Base-by-base conservation (phyloP, 2,113 vertebrate genomes). In the Dolichotis patagonum region DNA sequence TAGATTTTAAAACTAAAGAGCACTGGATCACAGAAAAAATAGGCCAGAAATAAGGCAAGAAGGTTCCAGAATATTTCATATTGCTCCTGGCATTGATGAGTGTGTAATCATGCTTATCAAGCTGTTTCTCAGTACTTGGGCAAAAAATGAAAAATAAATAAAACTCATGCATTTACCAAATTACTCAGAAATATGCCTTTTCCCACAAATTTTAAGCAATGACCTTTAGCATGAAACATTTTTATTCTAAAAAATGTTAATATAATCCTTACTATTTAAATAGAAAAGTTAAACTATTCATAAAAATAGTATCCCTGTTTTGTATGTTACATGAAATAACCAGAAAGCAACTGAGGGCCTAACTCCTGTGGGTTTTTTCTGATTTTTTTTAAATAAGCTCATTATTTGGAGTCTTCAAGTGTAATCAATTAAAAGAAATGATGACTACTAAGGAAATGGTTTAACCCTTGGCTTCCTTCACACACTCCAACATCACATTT, bases 241-340 rank as follows among this genome's bases (percentile, higher is more conserved):
- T 84, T 94, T 62, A 78, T 67, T 91, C 30, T 46, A 65, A 54
- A 91, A 96, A 91, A 94, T 58, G 62, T 65, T 77, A 91, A n/a
- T 32, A 54, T 26, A 52, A 95, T 67, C 69, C 43, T 52, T 84
- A 19, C 11, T 90, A 10, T 94, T 96, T 95, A 97, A 97, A 90
- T 11, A 96, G 52, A 91, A 95, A 85, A 58, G 7, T 67, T 93
- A 90, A 97, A 49, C 30, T 93, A 43, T 28, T 46, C n/a, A 87
- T 71, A 62, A 91, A 93, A 87, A 38, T 56, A 94, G 41, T 19
- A 65, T 62, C 82, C 49, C 82, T 56, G 8, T 22, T 49, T 90
- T 92, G 43, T 91, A 4, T 88, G 56, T 85, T 46, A 91, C 46
- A 32, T 73, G 24, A 2, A 92, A 60, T 32, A 7, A 86, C 38